phyloP scores from a whole-genome alignment of 2,113 vertebrate species.

The Dermatemys mawii region DNA sequence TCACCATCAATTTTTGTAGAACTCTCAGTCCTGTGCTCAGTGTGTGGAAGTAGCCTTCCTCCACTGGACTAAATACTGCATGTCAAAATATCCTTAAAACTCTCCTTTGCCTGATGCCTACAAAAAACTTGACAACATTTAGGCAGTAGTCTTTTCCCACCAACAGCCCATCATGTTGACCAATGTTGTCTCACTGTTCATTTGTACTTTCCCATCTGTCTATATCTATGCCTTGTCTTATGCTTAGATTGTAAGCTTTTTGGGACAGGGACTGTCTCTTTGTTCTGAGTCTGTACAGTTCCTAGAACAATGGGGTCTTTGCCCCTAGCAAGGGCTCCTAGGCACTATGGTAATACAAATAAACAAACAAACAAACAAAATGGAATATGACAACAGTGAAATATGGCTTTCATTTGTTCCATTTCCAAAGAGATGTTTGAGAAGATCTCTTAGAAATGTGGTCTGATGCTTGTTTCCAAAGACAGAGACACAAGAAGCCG shows the following conservation, averaged over 20 bases:
- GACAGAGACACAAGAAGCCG: background rate
- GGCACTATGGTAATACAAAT: background rate
- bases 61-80: constrained; percentile 20
- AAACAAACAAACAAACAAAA: background rate
- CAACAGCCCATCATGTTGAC: background rate
- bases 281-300: background rate
- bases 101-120: background rate
- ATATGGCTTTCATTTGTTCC: background rate
- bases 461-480: background rate
- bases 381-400: background rate
- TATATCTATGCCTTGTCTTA: background rate
- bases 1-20: constrained; percentile 29
- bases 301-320: background rate
- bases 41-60: background rate
- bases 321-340: background rate
- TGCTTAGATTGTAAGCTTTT: background rate
- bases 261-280: background rate
- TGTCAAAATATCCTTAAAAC: background rate
- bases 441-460: background rate
- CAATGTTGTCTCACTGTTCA: background rate
- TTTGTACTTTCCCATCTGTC: background rate
- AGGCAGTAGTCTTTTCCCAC: background rate
- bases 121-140: background rate
- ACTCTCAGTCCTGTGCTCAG: background rate
- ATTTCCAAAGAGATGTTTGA: background rate